Percentiles rank a stretch among this genome's conserved stretches.
Conservation (phyloP, 2,113 vertebrate genomes). For the Esox niger region DNA sequence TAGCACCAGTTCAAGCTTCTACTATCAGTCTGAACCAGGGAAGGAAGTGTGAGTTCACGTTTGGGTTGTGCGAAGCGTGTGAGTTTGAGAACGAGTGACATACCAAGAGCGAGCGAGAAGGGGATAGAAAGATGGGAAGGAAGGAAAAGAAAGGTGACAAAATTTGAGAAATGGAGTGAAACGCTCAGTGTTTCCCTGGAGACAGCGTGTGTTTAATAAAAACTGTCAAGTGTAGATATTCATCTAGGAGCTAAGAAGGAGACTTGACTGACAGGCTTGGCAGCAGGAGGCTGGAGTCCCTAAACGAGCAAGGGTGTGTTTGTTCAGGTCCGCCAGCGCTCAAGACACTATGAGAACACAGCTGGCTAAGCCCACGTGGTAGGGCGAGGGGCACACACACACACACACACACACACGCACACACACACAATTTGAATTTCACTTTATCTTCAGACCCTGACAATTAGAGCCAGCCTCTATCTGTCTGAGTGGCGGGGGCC, state of each 20-base stretch:
- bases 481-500: conserved; percentile 33
- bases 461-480: conserved; percentile 53
- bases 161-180: neutral
- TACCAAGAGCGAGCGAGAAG: neutral
- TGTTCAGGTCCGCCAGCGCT: neutral
- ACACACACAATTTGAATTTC: conserved; percentile 45
- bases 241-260: neutral
- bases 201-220: conserved; percentile 9
- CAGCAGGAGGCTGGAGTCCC: neutral
- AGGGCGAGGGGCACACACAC: neutral
- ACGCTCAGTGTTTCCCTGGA: neutral
- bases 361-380: neutral
- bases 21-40: neutral
- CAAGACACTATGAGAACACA: neutral
- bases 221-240: conserved; percentile 2
- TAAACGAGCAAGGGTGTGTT: neutral
- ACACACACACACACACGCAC: neutral
- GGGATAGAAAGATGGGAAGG: neutral
- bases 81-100: neutral
- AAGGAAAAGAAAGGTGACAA: conserved; percentile 10
- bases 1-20: no score
- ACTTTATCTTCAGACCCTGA: conserved; percentile 44
- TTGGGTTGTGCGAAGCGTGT: neutral
- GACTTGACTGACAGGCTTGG: conserved; percentile 3
- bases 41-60: neutral